These are phyloP conservation scores for Coracopsis vasa DNA, from an alignment of 2,113 vertebrate species.

Conservation along the genomic window DNA sequence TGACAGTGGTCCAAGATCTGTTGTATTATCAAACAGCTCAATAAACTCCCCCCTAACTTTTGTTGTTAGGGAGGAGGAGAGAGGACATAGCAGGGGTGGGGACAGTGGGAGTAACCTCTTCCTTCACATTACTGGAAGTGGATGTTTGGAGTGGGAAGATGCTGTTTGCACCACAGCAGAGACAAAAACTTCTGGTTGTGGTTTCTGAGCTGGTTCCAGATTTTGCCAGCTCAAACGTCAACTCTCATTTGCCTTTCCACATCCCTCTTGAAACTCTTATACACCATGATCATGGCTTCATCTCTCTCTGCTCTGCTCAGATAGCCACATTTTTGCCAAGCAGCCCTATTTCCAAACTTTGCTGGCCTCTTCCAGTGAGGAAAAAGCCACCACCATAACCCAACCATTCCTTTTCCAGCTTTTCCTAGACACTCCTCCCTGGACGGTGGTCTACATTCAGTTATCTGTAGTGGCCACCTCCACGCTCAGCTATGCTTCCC, in stretches of 20 bases:
- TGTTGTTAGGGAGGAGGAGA: neutral
- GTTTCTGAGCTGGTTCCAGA: neutral
- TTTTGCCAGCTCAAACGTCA: neutral
- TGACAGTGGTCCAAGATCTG: neutral
- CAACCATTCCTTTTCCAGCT: neutral
- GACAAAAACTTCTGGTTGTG: neutral
- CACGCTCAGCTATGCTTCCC: neutral
- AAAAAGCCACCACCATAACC: neutral
- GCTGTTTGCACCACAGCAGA: rapidly evolving
- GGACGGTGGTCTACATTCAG: neutral
- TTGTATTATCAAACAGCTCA: neutral
- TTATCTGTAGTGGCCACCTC: neutral
- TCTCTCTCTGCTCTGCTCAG: neutral
- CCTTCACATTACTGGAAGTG: neutral
- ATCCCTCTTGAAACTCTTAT: neutral
- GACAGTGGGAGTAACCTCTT: neutral
- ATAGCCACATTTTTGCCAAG: neutral
- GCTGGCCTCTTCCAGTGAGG: neutral
- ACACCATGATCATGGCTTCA: neutral
- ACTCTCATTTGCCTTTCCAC: neutral
- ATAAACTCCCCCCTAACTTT: neutral
- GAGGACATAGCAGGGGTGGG: neutral
- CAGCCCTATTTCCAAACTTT: neutral
- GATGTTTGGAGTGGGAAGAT: neutral
- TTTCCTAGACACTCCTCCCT: neutral